phyloP scores from a whole-genome alignment of 2,888 invertebrate species.

The Nycteola revayana region DNA sequence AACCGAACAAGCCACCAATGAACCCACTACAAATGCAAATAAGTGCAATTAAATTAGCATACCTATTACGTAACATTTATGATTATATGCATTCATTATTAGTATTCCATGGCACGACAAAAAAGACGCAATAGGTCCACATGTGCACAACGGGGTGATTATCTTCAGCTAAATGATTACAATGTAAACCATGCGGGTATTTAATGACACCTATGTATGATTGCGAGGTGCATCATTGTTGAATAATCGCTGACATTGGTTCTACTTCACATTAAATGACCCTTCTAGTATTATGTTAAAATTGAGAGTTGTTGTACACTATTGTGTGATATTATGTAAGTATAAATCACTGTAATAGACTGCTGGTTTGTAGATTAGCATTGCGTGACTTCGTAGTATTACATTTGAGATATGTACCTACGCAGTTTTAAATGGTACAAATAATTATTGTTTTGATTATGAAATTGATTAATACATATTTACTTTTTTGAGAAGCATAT shows the following conservation, averaged over 20 bases:
- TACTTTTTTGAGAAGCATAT: no score
- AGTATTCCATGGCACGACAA: constrained; percentile 34
- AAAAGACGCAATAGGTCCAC: constrained; percentile 36
- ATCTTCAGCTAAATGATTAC: constrained; percentile 45
- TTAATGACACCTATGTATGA: constrained; percentile 47
- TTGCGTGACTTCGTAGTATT: no score
- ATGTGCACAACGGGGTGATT: constrained; percentile 39
- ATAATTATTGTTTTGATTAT: no score
- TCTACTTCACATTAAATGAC: constrained; percentile 31
- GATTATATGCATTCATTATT: constrained; percentile 27
- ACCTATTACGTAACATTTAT: constrained; percentile 31
- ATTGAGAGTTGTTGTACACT: constrained; percentile 16
- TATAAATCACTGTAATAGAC: constrained; percentile 24
- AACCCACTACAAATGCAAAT: constrained; percentile 15
- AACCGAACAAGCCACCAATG: no score
- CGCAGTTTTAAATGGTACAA: no score
- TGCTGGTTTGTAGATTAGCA: not conserved
- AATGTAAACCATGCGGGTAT: constrained; percentile 52
- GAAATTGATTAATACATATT: no score
- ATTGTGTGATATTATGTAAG: constrained; percentile 17
- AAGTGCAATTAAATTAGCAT: constrained; percentile 34
- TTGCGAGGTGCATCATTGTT: constrained; percentile 41
- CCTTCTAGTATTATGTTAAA: constrained; percentile 23
- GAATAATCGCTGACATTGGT: constrained; percentile 38
- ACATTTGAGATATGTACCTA: no score